Evolutionary conservation across 1,140 invertebrate genomes (phyloP).

Genomic region (Phenacoccus solenopsis): DNA sequence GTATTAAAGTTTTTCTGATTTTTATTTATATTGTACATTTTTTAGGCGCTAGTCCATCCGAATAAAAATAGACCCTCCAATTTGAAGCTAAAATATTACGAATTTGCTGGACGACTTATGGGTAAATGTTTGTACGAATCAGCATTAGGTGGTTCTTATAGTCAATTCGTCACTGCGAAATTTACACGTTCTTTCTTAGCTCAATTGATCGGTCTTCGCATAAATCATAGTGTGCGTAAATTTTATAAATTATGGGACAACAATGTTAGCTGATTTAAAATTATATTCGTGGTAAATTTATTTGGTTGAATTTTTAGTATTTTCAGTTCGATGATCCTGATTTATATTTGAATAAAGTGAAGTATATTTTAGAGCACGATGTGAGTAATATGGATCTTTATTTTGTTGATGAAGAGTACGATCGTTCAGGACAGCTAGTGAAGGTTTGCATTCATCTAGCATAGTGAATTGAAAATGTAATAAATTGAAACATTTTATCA

Average conservation of each 20-base stretch:
- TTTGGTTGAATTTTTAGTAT: constrained; percentile 45
- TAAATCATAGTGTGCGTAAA: constrained; percentile 71
- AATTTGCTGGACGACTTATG: constrained; percentile 88
- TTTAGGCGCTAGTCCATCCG: constrained; percentile 67
- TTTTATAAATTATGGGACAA: too few species aligned
- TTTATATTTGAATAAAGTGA: constrained; percentile 79
- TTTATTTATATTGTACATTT: background rate
- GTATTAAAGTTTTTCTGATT: background rate
- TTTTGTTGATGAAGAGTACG: constrained; percentile 83
- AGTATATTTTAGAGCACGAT: constrained; percentile 83
- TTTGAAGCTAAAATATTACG: constrained; percentile 76
- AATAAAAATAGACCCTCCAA: constrained; percentile 59
- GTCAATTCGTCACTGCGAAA: constrained; percentile 75
- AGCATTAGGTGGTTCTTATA: constrained; percentile 70
- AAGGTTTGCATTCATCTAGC: constrained; percentile 37
- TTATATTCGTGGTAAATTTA: too few species aligned
- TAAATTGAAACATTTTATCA: background rate
- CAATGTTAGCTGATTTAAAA: too few species aligned
- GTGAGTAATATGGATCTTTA: constrained; percentile 71
- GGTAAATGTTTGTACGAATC: constrained; percentile 89
- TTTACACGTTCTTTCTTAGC: constrained; percentile 88
- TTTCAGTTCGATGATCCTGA: constrained; percentile 94
- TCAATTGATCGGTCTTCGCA: constrained; percentile 80
- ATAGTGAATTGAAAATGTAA: background rate
- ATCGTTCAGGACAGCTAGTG: constrained; percentile 56